Evolutionary conservation across 1,140 invertebrate species (phyloP).

Genomic region (Psilanteris sp.): DNA sequence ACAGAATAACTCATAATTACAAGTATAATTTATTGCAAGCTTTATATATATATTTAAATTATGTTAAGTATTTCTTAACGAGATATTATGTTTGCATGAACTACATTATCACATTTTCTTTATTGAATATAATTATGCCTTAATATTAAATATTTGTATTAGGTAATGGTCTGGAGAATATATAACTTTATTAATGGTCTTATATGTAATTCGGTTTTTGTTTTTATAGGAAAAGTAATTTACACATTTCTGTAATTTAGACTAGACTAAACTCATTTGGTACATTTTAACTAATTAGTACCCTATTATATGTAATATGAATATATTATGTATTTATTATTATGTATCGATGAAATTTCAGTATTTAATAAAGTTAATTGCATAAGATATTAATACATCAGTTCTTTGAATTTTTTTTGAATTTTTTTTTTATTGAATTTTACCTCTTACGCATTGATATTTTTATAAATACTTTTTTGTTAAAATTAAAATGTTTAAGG

Average conservation of each 20-base stretch:
- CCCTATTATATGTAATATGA: too few species aligned
- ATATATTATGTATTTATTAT: conserved; percentile 17
- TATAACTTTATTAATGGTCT: too few species aligned
- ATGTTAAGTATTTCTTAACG: conserved; percentile 11
- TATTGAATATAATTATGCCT: too few species aligned
- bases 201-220: too few species aligned
- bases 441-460: conserved; percentile 34
- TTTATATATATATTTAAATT: conserved; percentile 52
- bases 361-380: conserved; percentile 26
- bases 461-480: conserved; percentile 18
- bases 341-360: conserved; percentile 5
- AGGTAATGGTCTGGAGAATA: too few species aligned
- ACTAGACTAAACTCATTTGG: conserved; percentile 56
- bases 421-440: conserved; percentile 20
- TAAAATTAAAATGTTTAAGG: conserved; percentile 28
- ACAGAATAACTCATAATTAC: too few species aligned
- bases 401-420: conserved; percentile 54
- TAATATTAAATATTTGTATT: too few species aligned
- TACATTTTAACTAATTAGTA: conserved; percentile 27
- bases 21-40: conserved; percentile 58
- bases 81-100: conserved; percentile 32
- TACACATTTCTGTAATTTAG: conserved; percentile 23
- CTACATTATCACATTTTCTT: conserved; percentile 52
- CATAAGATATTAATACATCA: conserved; percentile 31
- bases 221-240: conserved; percentile 2